Evolutionary conservation across 2,888 invertebrate species (phyloP).

Genomic region (Tolmerus cingulatus): DNA sequence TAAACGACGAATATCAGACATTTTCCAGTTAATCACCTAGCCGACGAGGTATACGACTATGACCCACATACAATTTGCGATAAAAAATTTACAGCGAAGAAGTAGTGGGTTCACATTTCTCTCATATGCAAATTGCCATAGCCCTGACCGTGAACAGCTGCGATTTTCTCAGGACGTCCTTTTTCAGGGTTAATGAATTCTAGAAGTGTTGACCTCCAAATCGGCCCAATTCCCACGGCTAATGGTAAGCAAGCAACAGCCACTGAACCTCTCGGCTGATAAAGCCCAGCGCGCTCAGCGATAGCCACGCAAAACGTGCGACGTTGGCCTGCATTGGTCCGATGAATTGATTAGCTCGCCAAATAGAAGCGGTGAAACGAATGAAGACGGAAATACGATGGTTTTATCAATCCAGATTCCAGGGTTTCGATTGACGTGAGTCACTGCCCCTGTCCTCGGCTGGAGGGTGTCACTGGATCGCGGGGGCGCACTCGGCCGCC

Average conservation of each 20-base stretch:
- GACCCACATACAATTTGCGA: background rate
- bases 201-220: background rate
- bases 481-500: background rate
- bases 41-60: background rate
- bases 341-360: background rate
- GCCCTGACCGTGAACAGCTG: background rate
- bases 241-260: background rate
- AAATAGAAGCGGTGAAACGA: background rate
- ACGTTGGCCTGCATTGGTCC: background rate
- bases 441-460: background rate
- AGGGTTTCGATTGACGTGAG: background rate
- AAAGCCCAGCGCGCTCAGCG: background rate
- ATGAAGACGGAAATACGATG: background rate
- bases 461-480: background rate
- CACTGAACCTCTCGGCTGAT: background rate
- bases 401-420: background rate
- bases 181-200: background rate
- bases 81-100: background rate
- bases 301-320: background rate
- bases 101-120: background rate
- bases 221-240: background rate
- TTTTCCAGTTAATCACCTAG: background rate
- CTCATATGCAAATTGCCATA: background rate
- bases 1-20: background rate
- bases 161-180: background rate